Evolutionary conservation across 2,888 invertebrate genomes (phyloP).

Genomic region (Toxonevra muliebris): DNA sequence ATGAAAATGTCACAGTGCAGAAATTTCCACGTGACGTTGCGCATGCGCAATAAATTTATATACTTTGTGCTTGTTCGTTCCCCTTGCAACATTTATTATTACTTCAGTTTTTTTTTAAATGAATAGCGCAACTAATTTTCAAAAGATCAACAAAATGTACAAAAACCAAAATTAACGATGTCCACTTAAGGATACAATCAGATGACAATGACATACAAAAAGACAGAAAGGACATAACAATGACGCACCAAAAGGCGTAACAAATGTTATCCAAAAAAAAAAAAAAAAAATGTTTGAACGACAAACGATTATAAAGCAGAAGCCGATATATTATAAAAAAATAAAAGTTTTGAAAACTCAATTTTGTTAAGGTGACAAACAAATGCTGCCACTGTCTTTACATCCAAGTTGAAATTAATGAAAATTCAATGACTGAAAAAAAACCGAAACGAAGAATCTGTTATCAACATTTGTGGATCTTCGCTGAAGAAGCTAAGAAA

Average conservation of each 20-base stretch:
- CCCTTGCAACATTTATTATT: background rate
- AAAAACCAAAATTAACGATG: conserved; percentile 49
- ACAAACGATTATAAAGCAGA: conserved; percentile 18
- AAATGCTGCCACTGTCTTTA: background rate
- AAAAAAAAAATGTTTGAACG: background rate
- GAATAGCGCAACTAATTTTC: conserved; percentile 58
- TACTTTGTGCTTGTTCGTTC: conserved; percentile 8
- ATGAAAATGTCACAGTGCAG: no score
- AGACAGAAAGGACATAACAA: background rate
- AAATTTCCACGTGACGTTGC: conserved; percentile 1
- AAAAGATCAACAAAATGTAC: conserved; percentile 47
- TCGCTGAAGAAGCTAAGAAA: background rate
- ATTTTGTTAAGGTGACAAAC: background rate
- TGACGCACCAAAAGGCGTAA: conserved; percentile 2
- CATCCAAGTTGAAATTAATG: conserved; percentile 24
- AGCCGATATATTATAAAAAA: background rate
- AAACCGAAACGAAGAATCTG: background rate
- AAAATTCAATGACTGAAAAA: conserved; percentile 21
- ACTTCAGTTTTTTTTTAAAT: conserved; percentile 25
- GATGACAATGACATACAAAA: conserved; percentile 9
- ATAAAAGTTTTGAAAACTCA: background rate
- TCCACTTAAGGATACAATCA: conserved; percentile 49
- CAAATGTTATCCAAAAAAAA: background rate
- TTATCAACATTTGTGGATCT: background rate
- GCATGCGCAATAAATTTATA: conserved; percentile 25